phyloP scores from a whole-genome alignment of 1,140 invertebrate genomes.

The Drosophila subpulchrella region DNA sequence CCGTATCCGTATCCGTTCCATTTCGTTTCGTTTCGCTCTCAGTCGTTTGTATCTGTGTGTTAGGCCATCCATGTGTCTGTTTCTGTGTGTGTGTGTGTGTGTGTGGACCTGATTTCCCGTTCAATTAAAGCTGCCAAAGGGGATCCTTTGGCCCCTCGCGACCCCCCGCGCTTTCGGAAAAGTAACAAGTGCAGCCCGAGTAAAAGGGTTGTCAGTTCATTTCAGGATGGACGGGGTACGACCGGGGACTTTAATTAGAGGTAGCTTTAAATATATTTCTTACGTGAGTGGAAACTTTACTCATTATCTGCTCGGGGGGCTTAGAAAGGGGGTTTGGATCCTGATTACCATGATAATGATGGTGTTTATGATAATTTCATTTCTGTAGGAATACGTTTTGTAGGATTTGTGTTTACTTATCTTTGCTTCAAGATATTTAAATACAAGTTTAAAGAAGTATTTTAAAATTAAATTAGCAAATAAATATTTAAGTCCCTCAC shows the following conservation, averaged over 20 bases:
- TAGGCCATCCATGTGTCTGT: not conserved
- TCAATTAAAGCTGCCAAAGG: constrained; percentile 66
- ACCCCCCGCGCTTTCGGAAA: constrained; percentile 3
- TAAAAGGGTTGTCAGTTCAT: constrained; percentile 35
- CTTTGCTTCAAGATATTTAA: not conserved
- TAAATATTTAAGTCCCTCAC: no score
- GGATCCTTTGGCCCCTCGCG: constrained; percentile 2
- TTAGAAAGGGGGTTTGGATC: not conserved
- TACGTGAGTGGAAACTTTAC: constrained; percentile 42
- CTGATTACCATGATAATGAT: constrained; percentile 14
- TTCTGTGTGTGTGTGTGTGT: constrained; percentile 28
- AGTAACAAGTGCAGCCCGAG: constrained; percentile 36
- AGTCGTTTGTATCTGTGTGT: constrained; percentile 19
- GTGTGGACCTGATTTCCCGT: constrained; percentile 40
- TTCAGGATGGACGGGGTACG: not conserved
- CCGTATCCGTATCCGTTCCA: constrained; percentile 28
- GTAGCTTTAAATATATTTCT: constrained; percentile 67
- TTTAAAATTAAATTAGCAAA: no score
- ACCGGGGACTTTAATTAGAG: constrained; percentile 62
- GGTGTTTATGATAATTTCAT: not conserved
- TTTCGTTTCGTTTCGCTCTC: constrained; percentile 24
- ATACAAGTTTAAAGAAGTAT: no score
- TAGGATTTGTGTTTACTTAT: no score
- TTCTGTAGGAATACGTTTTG: not conserved
- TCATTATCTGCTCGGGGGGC: constrained; percentile 36